A percentile compares a stretch with the other conserved stretches of the same genome.
These are phyloP conservation scores for Propithecus coquereli DNA, from an alignment of 2,113 vertebrate species.

Conservation along the genomic window DNA sequence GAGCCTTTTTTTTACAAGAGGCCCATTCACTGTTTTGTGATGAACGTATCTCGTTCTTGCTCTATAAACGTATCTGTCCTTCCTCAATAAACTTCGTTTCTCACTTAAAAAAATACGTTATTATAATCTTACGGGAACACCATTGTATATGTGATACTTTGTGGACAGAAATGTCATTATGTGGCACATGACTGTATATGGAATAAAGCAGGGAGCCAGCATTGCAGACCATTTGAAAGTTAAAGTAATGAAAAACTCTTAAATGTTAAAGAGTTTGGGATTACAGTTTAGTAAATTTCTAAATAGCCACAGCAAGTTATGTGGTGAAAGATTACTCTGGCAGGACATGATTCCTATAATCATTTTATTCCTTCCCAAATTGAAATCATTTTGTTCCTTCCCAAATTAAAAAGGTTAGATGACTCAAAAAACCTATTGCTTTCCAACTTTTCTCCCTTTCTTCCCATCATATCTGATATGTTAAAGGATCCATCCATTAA, in stretches of 20 bases:
- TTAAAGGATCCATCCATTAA: background rate
- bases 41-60: too few species aligned
- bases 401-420: background rate
- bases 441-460: background rate
- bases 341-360: background rate
- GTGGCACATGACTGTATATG: background rate
- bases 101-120: background rate
- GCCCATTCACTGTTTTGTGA: too few species aligned
- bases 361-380: background rate
- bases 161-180: background rate
- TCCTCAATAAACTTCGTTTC: too few species aligned
- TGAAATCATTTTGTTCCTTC: background rate
- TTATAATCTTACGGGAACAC: background rate
- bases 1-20: too few species aligned
- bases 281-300: background rate
- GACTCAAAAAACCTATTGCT: background rate
- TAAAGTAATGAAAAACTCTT: background rate
- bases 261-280: background rate
- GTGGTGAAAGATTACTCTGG: background rate
- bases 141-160: background rate
- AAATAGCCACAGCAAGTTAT: background rate
- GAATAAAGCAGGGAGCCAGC: background rate
- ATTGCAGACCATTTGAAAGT: background rate
- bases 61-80: too few species aligned
- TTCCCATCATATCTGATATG: background rate